Percentiles rank a stretch among this genome's conserved stretches.
Conservation (phyloP, 2,888 invertebrate genomes). For the Microplitis manilae region DNA sequence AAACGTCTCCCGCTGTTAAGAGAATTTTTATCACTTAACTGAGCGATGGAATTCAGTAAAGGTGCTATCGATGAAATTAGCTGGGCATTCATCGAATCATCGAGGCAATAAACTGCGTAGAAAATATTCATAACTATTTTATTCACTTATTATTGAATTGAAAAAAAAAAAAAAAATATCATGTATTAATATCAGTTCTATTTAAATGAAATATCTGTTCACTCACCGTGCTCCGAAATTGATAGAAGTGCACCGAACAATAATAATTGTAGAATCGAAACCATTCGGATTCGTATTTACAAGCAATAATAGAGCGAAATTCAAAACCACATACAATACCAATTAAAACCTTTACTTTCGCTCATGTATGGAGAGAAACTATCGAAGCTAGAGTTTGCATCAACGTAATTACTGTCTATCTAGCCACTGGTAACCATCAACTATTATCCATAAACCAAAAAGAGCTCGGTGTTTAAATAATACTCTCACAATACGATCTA, state of each 20-base stretch:
- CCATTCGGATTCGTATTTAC: slow-evolving; percentile 3
- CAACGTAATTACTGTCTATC: slow-evolving; percentile 7
- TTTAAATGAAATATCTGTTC: neutral
- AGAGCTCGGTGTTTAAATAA: no score
- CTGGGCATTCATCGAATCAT: neutral
- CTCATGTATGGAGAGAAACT: neutral
- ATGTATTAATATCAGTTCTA: neutral
- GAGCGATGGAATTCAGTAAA: neutral
- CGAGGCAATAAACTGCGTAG: slow-evolving; percentile 14
- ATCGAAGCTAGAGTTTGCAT: neutral
- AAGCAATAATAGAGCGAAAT: neutral
- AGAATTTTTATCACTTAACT: neutral
- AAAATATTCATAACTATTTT: neutral
- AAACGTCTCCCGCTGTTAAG: neutral
- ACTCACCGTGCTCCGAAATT: slow-evolving; percentile 13
- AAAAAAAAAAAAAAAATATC: neutral
- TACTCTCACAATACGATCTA: neutral
- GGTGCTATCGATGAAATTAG: neutral
- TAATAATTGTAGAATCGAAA: slow-evolving; percentile 4
- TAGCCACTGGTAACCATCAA: neutral
- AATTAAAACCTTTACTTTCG: neutral
- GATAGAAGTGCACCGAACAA: slow-evolving; percentile 13
- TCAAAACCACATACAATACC: neutral
- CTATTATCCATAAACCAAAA: neutral
- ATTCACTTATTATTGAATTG: no score